Conservation (phyloP, 2,797 vertebrate genomes). For the Limosa lapponica region DNA sequence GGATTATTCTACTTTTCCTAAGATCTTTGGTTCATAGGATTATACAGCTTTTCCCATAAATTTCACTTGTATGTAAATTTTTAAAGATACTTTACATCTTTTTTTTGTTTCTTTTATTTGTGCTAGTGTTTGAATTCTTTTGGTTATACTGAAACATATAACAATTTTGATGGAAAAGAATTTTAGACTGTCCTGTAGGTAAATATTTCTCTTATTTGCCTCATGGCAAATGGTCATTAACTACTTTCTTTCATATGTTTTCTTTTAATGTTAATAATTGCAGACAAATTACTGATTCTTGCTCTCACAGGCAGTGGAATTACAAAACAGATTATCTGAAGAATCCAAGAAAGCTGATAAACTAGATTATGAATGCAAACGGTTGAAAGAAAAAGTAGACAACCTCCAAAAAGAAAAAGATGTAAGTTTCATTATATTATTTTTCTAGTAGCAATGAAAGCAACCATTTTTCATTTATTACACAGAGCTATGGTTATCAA, state of each 20-base stretch:
- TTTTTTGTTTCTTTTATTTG: background rate
- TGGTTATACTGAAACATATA: background rate
- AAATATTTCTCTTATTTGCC: background rate
- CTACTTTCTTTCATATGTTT: background rate
- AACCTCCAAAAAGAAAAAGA: constrained; percentile 96
- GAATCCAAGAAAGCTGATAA: constrained; percentile 96
- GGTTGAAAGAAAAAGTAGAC: constrained; percentile 93
- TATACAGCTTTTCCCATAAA: background rate
- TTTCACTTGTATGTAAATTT: background rate
- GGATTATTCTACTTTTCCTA: background rate
- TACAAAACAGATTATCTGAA: constrained; percentile 93
- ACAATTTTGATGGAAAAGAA: background rate
- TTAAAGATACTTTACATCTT: background rate
- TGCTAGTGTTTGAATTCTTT: background rate
- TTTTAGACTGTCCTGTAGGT: background rate
- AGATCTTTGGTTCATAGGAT: background rate
- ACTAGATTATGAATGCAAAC: constrained; percentile 95
- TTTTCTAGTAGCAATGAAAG: background rate
- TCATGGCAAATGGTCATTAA: background rate
- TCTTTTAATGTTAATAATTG: background rate
- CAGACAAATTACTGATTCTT: constrained; percentile 37
- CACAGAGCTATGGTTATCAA: background rate
- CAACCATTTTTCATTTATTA: background rate
- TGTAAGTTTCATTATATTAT: constrained; percentile 73
- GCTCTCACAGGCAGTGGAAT: constrained; percentile 87